Conservation (phyloP, 1,140 invertebrate species). For the Drosophila tani region DNA sequence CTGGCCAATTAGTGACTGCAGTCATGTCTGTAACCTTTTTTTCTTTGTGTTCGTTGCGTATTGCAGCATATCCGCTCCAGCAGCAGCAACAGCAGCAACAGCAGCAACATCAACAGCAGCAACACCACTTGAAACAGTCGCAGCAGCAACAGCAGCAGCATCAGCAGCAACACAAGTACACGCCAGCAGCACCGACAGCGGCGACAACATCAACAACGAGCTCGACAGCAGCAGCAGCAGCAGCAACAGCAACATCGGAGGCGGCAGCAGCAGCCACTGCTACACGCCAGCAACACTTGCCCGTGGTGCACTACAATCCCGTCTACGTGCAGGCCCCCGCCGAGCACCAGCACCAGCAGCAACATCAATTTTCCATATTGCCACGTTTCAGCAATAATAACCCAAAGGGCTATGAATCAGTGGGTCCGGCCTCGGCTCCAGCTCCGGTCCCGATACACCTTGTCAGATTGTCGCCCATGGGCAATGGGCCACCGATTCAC, state of each 20-base stretch:
- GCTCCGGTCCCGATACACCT: slow-evolving; percentile 56
- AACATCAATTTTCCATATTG: slow-evolving; percentile 76
- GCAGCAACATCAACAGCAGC: slow-evolving; percentile 26
- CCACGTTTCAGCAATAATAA: slow-evolving; percentile 78
- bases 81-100: slow-evolving; percentile 48
- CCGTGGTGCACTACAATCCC: slow-evolving; percentile 75
- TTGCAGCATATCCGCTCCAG: slow-evolving; percentile 68
- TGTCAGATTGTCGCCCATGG: slow-evolving; percentile 66
- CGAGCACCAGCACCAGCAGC: slow-evolving; percentile 60
- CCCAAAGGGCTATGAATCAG: slow-evolving; percentile 62
- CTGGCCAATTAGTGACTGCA: slow-evolving; percentile 37
- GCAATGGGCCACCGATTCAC: slow-evolving; percentile 51
- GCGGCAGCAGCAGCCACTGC: slow-evolving; percentile 29
- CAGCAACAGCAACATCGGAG: slow-evolving; percentile 20
- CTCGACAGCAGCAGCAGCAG: slow-evolving; percentile 31
- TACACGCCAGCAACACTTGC: slow-evolving; percentile 53
- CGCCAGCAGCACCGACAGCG: slow-evolving; percentile 46
- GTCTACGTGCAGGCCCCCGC: slow-evolving; percentile 66
- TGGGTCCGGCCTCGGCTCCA: not conserved
- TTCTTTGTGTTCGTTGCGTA: slow-evolving; percentile 8
- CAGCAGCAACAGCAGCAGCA: slow-evolving; percentile 36
- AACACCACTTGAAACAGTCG: slow-evolving; percentile 46
- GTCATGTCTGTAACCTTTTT: slow-evolving; percentile 11
- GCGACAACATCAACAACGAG: slow-evolving; percentile 42
- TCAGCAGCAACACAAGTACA: slow-evolving; percentile 49